Base-by-base conservation (phyloP, 2,113 vertebrate genomes). In the Proteles cristata region DNA sequence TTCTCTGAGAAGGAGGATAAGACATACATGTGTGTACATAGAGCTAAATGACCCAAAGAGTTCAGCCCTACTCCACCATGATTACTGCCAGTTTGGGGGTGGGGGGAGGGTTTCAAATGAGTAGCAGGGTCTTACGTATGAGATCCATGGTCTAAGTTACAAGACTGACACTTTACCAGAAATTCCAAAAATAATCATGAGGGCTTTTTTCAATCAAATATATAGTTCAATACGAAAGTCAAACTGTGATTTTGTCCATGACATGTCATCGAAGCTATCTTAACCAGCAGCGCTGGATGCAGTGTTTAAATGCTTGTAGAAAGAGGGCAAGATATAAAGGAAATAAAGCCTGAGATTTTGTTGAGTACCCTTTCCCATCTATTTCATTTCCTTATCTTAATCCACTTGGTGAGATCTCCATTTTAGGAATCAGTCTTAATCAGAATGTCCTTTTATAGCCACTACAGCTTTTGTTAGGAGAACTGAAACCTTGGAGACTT, bases 141-240 rank as follows among this genome's bases (percentile, higher is more conserved):
- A 55, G 10, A 83, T 21, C 7, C 26, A 39, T 0, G 7, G 43
- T 48, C 39, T 73, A 68, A 94, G 82, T 31, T 39, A 69, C 8
- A 66, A 85, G 65, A 90, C 7, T 23, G 4, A 45, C 3, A 48
- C 77, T 96, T 95, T 94, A 26, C 11, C 58, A 89, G 48, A 33
- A 79, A 77, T 45, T 93, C 50, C 31, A n/a, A 90, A 97, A 94
- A 90, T 71, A 91, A 94, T 53, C 28, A 25, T 10, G 21, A 94
- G 53, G 26, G 50, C 8, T 68, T 77, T 71, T 87, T 68, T 25
- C 39, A 84, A 39, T 76, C 48, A 93, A 86, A 45, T 69, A 71
- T 19, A 43, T 28, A 21, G 1, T 66, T 94, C 77, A 89, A 79
- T 50, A 91, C 48, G 39, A 93, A 93, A 83, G 43, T 61, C 53